Percentiles rank a stretch among this genome's conserved stretches.
These are phyloP conservation scores for Teleogryllus occipitalis DNA, from an alignment of 1,140 invertebrate genomes.

Conservation along the genomic window DNA sequence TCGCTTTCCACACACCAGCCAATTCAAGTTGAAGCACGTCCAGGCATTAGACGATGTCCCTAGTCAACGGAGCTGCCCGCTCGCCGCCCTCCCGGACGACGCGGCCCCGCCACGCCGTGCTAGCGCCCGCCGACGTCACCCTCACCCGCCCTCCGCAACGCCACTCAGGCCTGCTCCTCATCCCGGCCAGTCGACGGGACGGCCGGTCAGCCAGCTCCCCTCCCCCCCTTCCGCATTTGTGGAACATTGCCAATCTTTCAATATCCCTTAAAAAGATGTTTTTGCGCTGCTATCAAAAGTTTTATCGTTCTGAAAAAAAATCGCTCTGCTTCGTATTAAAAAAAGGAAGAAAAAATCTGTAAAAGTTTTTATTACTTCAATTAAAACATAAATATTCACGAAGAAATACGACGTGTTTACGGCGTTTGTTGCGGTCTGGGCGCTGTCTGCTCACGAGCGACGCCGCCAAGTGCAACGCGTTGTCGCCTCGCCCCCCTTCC, in stretches of 20 bases:
- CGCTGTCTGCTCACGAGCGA: neutral
- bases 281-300: neutral
- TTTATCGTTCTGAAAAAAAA: neutral
- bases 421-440: neutral
- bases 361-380: neutral
- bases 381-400: neutral
- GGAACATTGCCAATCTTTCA: conserved; percentile 1
- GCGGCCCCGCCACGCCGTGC: too few species aligned
- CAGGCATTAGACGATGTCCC: neutral
- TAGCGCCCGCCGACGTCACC: too few species aligned
- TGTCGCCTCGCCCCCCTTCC: too few species aligned
- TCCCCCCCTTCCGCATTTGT: neutral
- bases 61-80: neutral
- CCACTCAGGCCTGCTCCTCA: too few species aligned
- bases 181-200: too few species aligned
- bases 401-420: conserved; percentile 4
- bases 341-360: neutral
- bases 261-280: conserved; percentile 5
- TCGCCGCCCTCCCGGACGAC: too few species aligned
- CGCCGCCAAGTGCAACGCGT: too few species aligned
- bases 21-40: neutral
- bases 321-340: neutral
- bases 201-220: too few species aligned
- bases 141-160: too few species aligned
- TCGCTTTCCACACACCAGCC: neutral